Evolutionary conservation across 2,888 invertebrate genomes (phyloP), one percentile per base, ranked within the genome.

Genomic region (Exephanes ischioxanthus): DNA sequence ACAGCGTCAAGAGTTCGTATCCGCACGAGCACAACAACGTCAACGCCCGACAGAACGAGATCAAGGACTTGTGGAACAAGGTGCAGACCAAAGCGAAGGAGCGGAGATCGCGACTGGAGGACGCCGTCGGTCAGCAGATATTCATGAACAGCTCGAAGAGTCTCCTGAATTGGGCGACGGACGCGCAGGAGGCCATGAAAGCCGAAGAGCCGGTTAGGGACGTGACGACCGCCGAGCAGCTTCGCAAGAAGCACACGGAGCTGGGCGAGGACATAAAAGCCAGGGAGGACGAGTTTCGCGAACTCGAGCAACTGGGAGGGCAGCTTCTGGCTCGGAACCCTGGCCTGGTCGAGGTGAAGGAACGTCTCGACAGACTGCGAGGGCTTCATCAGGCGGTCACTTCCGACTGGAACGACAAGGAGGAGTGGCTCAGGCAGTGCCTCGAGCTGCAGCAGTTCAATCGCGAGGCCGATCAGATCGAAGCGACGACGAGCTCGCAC

Each of bases 401-500:
- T 30, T 53, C 94, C 93, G 95, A 95, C 72, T 99, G 99, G 98
- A 94, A 96, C 68, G 97, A 97, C 80, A 98, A 99, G 92, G 97
- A 98, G 80, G 96, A 97, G 68, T 97, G 97, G 95, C 94, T 99
- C 82, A 96, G 97, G 89, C 98, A 99, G 93, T 97, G 98, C 87
- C 96, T 98, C 48, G 98, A 99, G 89, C 94, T 99, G 84, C 98
- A 98, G 94, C 96, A 97, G 87, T 99, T 99, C 94, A 98, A 98
- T 94, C 96, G 98, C 55, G 99, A 99, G 94, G 99, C 99, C 0
- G 99, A 99, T 93, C 98, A 99, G 93, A 98, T 99, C 87, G 99
- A 99, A 94, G 98, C 99, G 0, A 97, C 98, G 14, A 98, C 98
- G 71, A 98, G 98, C 78, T 98, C 98, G 19, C 99, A 99, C 93